Base-by-base conservation (phyloP, 2,888 invertebrate genomes). In the Nomada ferruginata region DNA sequence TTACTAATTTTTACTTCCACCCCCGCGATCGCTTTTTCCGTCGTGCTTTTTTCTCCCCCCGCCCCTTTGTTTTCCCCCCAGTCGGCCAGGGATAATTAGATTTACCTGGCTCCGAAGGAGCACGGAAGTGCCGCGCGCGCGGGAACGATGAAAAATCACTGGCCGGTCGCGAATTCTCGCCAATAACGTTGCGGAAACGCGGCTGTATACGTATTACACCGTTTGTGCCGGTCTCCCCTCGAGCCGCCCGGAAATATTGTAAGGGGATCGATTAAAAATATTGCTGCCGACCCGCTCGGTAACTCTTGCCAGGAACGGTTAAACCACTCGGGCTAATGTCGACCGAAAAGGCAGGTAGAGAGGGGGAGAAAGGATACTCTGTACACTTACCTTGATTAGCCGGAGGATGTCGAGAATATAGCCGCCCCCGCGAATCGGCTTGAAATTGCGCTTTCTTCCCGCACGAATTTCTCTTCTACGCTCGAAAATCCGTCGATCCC, bases 1-100 rank as follows among this genome's bases (percentile, higher is more conserved):
- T 81, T 73, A 73, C 78, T 69, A 79, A 82, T 79, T 79, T 82
- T 82, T 75, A 63, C 81, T 61, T 36, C 57, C 44, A 63, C 59
- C 26, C 61, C 26, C 63, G 64, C 44, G 66, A 50, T 79, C 76
- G 63, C 64, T 79, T 75, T 64, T 69, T 61, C 70, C 73, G 52
- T 13, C n/a, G 10, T 7, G 15, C 57, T 61, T 44, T 50, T 52
- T 13, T 13, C 7, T 7, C 36, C 36, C 36, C 36, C 7, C 36
- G 36, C 36, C 36, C 5, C 36, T 7, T 36, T 36, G 36, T 44
- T 63, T 42, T 2, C 61, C n/a, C 10, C 10, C 29, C 64, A 36
- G n/a, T n/a, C 13, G n/a, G 2, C 3, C 71, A 18, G 18, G 26
- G 66, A 47, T 81, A 81, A 82, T 82, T 75, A 75, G 76, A 76